phyloP scores from a whole-genome alignment of 2,113 vertebrate genomes.

The Pyrgilauda ruficollis region DNA sequence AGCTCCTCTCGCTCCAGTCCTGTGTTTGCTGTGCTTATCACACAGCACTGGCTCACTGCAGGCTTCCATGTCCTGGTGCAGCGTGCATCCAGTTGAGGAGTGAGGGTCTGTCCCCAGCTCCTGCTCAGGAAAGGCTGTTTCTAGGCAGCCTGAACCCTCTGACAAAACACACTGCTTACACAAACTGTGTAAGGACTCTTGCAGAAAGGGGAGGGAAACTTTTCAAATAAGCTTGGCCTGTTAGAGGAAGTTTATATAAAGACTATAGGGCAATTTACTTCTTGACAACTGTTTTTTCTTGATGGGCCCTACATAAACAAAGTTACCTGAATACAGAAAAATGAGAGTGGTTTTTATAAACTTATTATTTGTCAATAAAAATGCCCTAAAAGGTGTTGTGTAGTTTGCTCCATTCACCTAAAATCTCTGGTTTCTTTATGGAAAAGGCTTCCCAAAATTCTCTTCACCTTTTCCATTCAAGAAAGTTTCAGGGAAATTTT shows the following conservation, averaged over 20 bases:
- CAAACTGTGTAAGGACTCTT: background rate
- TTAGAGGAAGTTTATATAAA: constrained; percentile 7
- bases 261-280: background rate
- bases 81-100: background rate
- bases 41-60: background rate
- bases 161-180: background rate
- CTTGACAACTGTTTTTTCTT: background rate
- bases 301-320: background rate
- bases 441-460: background rate
- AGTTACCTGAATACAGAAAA: background rate
- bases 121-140: background rate
- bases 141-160: background rate
- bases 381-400: background rate
- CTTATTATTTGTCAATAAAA: background rate
- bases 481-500: background rate
- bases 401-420: background rate
- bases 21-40: background rate
- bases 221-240: background rate
- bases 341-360: background rate
- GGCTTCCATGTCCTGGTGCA: background rate
- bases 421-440: background rate
- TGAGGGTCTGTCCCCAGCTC: background rate
- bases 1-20: background rate
- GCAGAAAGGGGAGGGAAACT: background rate
- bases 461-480: background rate